Percentiles rank a stretch among this genome's conserved stretches.
Evolutionary conservation across 2,888 invertebrate species (phyloP).

Genomic region (Candidula unifasciata): DNA sequence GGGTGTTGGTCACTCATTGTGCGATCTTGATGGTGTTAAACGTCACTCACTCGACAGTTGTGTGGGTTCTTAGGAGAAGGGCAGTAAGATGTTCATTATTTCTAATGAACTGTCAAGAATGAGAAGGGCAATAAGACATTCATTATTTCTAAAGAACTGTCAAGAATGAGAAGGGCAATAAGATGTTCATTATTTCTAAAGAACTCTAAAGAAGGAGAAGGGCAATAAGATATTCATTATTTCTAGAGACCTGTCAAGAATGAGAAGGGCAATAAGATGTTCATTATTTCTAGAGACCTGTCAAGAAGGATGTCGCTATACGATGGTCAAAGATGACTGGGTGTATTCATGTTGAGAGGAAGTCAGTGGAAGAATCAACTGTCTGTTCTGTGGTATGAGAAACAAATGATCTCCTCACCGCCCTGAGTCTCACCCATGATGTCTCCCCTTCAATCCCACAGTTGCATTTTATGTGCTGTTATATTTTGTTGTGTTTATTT

Average conservation of each 20-base stretch:
- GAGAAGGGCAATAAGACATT: background rate
- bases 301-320: conserved; percentile 11
- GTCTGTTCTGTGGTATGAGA: background rate
- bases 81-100: no score
- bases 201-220: no score
- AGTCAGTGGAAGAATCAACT: background rate
- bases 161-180: no score
- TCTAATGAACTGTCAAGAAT: no score
- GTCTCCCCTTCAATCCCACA: background rate
- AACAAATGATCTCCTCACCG: background rate
- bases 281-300: conserved; percentile 5
- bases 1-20: no score
- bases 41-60: no score
- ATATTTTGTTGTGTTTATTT: no score
- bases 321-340: conserved; percentile 12
- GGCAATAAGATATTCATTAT: background rate
- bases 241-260: conserved; percentile 1
- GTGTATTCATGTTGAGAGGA: conserved; percentile 7
- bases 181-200: no score
- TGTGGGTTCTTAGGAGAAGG: no score
- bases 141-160: conserved; percentile 1
- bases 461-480: background rate
- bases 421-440: background rate
- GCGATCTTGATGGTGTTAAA: no score
- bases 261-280: background rate